Evolutionary conservation across 2,888 invertebrate genomes (phyloP), one percentile per base, ranked within the genome.

Genomic region (Sisyra terminalis): DNA sequence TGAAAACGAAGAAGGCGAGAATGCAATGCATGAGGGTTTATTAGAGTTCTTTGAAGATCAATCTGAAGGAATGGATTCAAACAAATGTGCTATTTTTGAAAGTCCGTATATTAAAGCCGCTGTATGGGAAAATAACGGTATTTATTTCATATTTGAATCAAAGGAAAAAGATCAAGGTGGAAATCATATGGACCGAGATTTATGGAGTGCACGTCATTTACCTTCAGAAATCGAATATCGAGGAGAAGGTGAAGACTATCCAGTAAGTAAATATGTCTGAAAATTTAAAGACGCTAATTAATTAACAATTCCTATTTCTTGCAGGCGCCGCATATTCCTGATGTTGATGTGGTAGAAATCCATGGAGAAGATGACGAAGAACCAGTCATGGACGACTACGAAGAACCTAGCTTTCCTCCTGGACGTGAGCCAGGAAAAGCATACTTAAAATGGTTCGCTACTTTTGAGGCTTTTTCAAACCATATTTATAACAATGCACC

Each of bases 121-220:
- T 0, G 51, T 69, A 4, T 70, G 67, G 67, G 62, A 57, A 43
- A 55, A 53, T 1, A 53, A 55, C 2, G 58, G 59, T 15, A 50
- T 56, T 3, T 66, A 58, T 41, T 69, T 62, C 48, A 57, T 63
- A 47, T 69, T 64, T 46, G 66, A 68, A 49, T 58, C 66, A 0
- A 58, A 63, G 45, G 61, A 64, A 15, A 55, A 64, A 13, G 63
- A 64, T 13, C 61, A 64, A 0, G 55, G 51, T 39, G 66, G 67
- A 1, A 18, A 51, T 2, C 35, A 48, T 15, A 54, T 55, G 4
- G 47, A 50, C 2, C 55, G 53, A 37, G 66, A 65, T 40, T 11
- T 30, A 30, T 30, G 40, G 30, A 15, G 40, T 40, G 38, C 13
- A 2, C 17, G 18, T 7, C 38, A 17, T 11, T 29, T 15, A 40